phyloP scores from a whole-genome alignment of 1,140 invertebrate species.

The Papilio polytes region DNA sequence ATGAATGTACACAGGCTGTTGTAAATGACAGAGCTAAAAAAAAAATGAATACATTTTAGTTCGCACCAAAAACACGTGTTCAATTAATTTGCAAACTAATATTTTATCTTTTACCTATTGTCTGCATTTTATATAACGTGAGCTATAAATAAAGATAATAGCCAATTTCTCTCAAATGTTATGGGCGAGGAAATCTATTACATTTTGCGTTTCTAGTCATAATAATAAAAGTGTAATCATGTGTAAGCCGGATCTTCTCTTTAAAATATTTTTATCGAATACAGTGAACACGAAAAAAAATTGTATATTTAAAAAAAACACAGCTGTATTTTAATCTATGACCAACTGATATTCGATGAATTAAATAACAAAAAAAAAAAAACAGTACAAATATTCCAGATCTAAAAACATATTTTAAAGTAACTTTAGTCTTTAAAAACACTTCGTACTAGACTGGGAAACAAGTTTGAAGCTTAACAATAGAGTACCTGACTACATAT shows the following conservation, averaged over 20 bases:
- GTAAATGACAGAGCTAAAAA: not conserved
- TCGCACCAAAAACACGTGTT: not conserved
- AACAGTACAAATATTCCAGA: not conserved
- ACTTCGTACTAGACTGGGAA: not conserved
- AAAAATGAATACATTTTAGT: not conserved
- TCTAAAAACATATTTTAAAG: not conserved
- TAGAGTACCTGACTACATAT: not conserved
- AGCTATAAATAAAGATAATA: constrained; percentile 32
- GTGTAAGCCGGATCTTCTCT: constrained; percentile 8
- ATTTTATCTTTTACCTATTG: constrained; percentile 12
- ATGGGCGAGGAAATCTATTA: constrained; percentile 32
- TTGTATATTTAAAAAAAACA: too few relatives aligned
- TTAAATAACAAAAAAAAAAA: too few relatives aligned
- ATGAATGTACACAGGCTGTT: not conserved
- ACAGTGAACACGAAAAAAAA: not conserved
- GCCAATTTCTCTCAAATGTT: constrained; percentile 36
- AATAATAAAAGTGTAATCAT: constrained; percentile 34
- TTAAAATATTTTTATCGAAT: constrained; percentile 16
- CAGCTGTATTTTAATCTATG: too few relatives aligned
- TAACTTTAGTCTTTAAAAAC: not conserved
- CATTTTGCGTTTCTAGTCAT: constrained; percentile 27
- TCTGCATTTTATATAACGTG: constrained; percentile 29
- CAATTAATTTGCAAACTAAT: constrained; percentile 12
- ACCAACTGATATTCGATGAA: too few relatives aligned
- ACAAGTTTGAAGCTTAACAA: not conserved